Evolutionary conservation across 1,140 invertebrate species (phyloP), one percentile per base, ranked within the genome.

Genomic region (Leptonema lineaticorne): DNA sequence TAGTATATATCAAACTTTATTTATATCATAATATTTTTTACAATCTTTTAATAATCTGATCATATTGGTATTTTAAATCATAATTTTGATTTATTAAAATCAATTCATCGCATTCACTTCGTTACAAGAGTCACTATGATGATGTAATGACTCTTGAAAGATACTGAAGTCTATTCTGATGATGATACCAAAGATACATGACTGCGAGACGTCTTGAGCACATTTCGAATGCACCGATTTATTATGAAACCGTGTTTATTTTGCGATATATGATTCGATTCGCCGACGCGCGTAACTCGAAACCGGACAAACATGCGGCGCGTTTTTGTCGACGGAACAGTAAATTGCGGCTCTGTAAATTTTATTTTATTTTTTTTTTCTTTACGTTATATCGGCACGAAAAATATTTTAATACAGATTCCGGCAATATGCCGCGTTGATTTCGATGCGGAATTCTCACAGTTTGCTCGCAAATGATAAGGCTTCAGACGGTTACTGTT

Each of bases 261-360:
- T 18, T 53, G 48, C 48, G 48, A 53, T 53, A 53, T 53, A 53
- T 53, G 48, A 53, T 2, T 20, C 48, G n/a, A 2, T 53, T 53
- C 16, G 48, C 18, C 20, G 11, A 9, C 11, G 24, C 22, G 18
- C 16, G 48, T 22, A 53, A 53, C 24, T 14, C 37, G 16, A 41
- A 9, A 11, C 37, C 16, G 11, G 37, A 41, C 37, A 41, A 41
- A 41, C 37, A 41, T 41, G 16, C 37, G 37, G 37, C 16, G 37
- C 16, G 11, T 16, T 41, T 41, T 16, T 16, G 11, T 41, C 11
- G 11, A 41, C 11, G 37, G 37, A 41, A 41, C 37, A 41, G 37
- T 41, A 41, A 41, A 41, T 41, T 41, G 16, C 37, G 11, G 16
- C 16, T 16, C 9, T n/a, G n/a, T n/a, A n/a, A n/a, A n/a, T n/a